Percentiles rank a stretch among this genome's conserved stretches.
Conservation (phyloP, 2,888 invertebrate species). For the Drosophila acutilabella region DNA sequence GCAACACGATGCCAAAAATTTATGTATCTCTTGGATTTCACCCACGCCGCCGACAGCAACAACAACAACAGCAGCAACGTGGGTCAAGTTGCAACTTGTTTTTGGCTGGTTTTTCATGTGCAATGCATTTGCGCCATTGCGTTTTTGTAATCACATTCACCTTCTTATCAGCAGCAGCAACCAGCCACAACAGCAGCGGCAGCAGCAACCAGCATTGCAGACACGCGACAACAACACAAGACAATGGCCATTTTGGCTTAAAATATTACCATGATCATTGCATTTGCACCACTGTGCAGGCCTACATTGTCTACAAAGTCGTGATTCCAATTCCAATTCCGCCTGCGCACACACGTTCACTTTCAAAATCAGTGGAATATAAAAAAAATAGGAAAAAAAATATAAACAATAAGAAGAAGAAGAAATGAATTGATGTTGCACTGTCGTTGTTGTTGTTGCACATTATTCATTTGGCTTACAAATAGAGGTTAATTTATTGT, state of each 20-base stretch:
- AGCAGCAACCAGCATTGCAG: constrained; percentile 30
- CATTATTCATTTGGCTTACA: constrained; percentile 76
- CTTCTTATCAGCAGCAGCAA: constrained; percentile 50
- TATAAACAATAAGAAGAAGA: constrained; percentile 17
- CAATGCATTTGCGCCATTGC: constrained; percentile 40
- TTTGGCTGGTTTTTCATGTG: constrained; percentile 41
- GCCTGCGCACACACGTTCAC: constrained; percentile 75
- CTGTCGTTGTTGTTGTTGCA: constrained; percentile 51
- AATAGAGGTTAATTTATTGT: constrained; percentile 74
- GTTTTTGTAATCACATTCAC: constrained; percentile 56
- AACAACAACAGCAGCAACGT: constrained; percentile 24
- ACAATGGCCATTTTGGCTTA: not conserved
- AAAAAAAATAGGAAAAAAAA: constrained; percentile 6
- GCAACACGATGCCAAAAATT: constrained; percentile 67
- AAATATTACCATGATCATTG: constrained; percentile 10
- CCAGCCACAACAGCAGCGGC: constrained; percentile 16
- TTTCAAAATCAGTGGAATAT: constrained; percentile 83
- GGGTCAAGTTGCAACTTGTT: constrained; percentile 68
- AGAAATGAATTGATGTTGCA: constrained; percentile 54
- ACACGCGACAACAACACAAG: constrained; percentile 47
- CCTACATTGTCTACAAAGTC: constrained; percentile 53
- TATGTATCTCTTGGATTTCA: constrained; percentile 74
- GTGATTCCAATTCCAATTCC: constrained; percentile 73
- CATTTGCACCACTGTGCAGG: constrained; percentile 54
- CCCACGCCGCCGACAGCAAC: constrained; percentile 64